Conservation (phyloP, 2,888 invertebrate genomes). For the Athripsodes cinereus region DNA sequence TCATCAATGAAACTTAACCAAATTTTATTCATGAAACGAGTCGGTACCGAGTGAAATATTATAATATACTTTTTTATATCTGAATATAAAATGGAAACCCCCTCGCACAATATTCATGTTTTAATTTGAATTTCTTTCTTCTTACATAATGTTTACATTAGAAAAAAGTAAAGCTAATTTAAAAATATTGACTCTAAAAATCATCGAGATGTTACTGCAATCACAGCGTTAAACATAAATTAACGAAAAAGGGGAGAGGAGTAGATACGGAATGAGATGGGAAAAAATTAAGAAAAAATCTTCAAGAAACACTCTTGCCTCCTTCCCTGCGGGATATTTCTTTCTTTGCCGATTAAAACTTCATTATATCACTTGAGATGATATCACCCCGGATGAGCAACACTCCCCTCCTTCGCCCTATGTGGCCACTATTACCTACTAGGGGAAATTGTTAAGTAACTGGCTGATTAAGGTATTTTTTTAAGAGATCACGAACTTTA, state of each 20-base stretch:
- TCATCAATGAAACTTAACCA: too few relatives aligned
- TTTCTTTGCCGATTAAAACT: slow-evolving; percentile 46
- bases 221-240: slow-evolving; percentile 24
- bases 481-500: too few relatives aligned
- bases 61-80: too few relatives aligned
- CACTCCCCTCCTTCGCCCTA: background rate
- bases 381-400: slow-evolving; percentile 19
- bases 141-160: too few relatives aligned
- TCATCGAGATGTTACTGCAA: slow-evolving; percentile 12
- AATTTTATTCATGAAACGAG: too few relatives aligned
- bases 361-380: slow-evolving; percentile 40
- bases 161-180: background rate
- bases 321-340: slow-evolving; percentile 31
- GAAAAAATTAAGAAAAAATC: slow-evolving; percentile 22
- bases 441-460: too few relatives aligned
- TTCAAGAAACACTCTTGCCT: slow-evolving; percentile 11
- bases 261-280: background rate
- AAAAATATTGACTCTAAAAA: slow-evolving; percentile 3
- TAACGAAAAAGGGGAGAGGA: slow-evolving; percentile 18
- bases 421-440: slow-evolving; percentile 12
- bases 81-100: too few relatives aligned
- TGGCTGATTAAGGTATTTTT: too few relatives aligned
- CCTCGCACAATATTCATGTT: too few relatives aligned
- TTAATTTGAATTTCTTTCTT: too few relatives aligned
- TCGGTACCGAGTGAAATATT: too few relatives aligned